Evolutionary conservation across 2,797 vertebrate genomes (phyloP).

Genomic region (Onychomys arenicola): DNA sequence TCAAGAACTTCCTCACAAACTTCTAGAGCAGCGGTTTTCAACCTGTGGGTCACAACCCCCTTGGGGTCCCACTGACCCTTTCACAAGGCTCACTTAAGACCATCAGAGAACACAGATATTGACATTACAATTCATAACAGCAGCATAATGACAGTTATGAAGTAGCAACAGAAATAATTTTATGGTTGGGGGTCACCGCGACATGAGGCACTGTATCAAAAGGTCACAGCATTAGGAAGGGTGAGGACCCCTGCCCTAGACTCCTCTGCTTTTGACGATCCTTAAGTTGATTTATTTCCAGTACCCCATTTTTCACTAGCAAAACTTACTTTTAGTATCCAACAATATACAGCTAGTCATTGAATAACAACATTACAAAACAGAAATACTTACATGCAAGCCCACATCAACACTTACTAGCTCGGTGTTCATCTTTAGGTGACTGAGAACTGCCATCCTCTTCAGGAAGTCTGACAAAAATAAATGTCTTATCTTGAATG

Average conservation of each 20-base stretch:
- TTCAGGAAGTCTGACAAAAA: conserved; percentile 88
- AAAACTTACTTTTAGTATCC: conserved; percentile 2
- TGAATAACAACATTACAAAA: conserved; percentile 32
- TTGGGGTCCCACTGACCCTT: background rate
- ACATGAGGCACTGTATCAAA: background rate
- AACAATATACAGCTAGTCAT: conserved; percentile 9
- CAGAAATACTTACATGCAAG: background rate
- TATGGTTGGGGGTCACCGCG: background rate
- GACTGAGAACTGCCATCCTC: conserved; percentile 68
- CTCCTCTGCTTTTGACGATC: background rate
- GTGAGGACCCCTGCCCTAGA: background rate
- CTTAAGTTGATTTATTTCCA: conserved; percentile 16
- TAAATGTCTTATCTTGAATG: conserved; percentile 89
- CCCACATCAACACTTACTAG: conserved; percentile 64
- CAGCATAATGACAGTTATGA: background rate
- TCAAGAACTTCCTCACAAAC: conserved; percentile 41
- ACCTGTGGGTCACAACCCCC: background rate
- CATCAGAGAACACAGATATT: background rate
- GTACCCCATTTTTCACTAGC: conserved; percentile 10
- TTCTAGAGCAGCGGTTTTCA: background rate
- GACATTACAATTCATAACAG: background rate
- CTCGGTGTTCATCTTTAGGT: background rate
- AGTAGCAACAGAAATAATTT: background rate
- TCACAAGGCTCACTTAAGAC: background rate
- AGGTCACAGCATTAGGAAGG: background rate